phyloP scores from a whole-genome alignment of 1,140 invertebrate genomes.

The Carposina sasakii region DNA sequence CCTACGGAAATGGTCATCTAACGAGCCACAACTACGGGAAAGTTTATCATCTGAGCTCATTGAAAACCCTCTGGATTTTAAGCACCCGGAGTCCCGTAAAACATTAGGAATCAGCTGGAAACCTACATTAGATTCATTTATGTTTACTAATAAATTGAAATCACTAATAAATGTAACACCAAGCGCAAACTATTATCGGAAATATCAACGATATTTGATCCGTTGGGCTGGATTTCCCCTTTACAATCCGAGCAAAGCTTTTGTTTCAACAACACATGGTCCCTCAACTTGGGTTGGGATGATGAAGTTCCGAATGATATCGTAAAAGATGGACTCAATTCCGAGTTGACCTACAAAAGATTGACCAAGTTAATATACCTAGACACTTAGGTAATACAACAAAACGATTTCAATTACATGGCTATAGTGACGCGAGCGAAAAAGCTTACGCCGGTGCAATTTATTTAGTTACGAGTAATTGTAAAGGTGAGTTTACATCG shows the following conservation, averaged over 20 bases:
- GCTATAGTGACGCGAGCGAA: constrained; percentile 24
- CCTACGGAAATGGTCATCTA: background rate
- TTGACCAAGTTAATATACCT: constrained; percentile 1
- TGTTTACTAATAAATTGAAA: constrained; percentile 12
- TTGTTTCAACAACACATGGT: constrained; percentile 29
- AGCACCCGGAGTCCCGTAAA: constrained; percentile 15
- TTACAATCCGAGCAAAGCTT: constrained; percentile 24
- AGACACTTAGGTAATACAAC: background rate
- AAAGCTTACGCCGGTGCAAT: constrained; percentile 21
- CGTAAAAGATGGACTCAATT: constrained; percentile 14
- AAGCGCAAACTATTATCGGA: constrained; percentile 35
- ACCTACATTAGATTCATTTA: constrained; percentile 21
- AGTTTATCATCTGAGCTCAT: too few relatives aligned
- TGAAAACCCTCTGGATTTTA: too few relatives aligned
- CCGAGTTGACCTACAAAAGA: background rate
- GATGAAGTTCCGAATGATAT: constrained; percentile 13
- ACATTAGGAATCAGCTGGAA: constrained; percentile 26
- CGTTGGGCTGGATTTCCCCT: constrained; percentile 37
- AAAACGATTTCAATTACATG: constrained; percentile 18
- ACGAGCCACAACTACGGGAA: background rate
- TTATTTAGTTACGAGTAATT: too few relatives aligned
- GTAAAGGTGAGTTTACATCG: background rate
- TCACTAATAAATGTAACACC: constrained; percentile 12
- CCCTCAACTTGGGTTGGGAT: constrained; percentile 20
- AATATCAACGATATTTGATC: constrained; percentile 34